Conservation (phyloP, 2,888 invertebrate genomes). For the Phytoseiulus persimilis region DNA sequence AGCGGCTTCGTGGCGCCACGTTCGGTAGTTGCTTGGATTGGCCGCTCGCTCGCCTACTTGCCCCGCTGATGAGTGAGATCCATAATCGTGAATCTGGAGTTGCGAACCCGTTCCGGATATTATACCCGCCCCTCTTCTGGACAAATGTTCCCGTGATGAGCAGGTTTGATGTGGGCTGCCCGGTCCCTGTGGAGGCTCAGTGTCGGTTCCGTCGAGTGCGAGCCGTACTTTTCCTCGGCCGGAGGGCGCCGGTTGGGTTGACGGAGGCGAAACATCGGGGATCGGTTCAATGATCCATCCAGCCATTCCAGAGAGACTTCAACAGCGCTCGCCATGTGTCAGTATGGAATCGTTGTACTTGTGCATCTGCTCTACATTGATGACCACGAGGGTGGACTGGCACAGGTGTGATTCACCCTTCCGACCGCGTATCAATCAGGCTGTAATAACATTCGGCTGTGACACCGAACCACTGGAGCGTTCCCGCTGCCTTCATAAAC, state of each 20-base stretch:
- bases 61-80: not conserved
- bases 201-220: too few relatives aligned
- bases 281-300: too few relatives aligned
- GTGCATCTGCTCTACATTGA: not conserved
- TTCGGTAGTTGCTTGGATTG: not conserved
- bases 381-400: not conserved
- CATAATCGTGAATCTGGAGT: not conserved
- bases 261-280: too few relatives aligned
- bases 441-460: not conserved
- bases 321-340: not conserved
- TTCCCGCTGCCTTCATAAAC: not conserved
- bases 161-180: too few relatives aligned
- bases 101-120: not conserved
- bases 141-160: too few relatives aligned
- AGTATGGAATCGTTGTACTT: not conserved
- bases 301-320: not conserved
- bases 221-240: too few relatives aligned
- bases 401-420: not conserved
- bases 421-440: not conserved
- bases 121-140: too few relatives aligned
- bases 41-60: too few relatives aligned
- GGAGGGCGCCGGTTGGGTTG: too few relatives aligned
- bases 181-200: too few relatives aligned
- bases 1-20: not conserved
- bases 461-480: not conserved